Base-by-base conservation (phyloP, 1,140 invertebrate genomes). In the Gonatopus flavifemur region DNA sequence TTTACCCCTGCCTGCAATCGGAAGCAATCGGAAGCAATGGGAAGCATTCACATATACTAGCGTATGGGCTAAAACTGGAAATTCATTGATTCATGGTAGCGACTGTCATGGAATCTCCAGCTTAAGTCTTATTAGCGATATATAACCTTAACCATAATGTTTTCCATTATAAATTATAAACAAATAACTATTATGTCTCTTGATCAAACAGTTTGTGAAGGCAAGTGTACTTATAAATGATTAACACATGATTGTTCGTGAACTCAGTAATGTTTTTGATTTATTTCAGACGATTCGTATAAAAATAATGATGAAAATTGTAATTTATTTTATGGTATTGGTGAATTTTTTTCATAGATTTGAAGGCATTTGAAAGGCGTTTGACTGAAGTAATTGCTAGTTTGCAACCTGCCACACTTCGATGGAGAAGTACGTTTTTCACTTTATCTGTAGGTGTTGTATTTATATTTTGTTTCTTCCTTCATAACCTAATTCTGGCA, bases 321-420 rank as follows among this genome's bases (percentile, higher is more conserved):
- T 16, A 9, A 46, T 21, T 32, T 21, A 33, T 25, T 18, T 10
- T 19, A 4, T 24, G 12, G 1, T 8, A 3, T 20, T 1, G 12
- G 7, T 38, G 0, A 9, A 71, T 64, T 86, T 87, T 67, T 78
- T n/a, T n/a, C n/a, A n/a, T n/a, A 96, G 95, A 98, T 85, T 81
- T 98, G 55, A 98, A 97, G 79, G 94, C 95, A 24, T 98, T 98
- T 79, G 96, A 98, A 74, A 83, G 94, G 51, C 83, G 96, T 45
- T 78, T 98, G 2, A 97, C 94, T 6, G 96, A 98, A 84, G 93
- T 98, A n/a, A 94, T 98, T 70, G 86, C 88, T 57, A 93, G 91
- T 74, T 82, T 96, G 51, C 91, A 94, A 67, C 95, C 95, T 39
- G 86, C 91, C 38, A 94, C 94, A 44, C 84, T 87, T 55, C 83